Evolutionary conservation across 2,888 invertebrate genomes (phyloP).

Genomic region (Trichopoda pennipes): DNA sequence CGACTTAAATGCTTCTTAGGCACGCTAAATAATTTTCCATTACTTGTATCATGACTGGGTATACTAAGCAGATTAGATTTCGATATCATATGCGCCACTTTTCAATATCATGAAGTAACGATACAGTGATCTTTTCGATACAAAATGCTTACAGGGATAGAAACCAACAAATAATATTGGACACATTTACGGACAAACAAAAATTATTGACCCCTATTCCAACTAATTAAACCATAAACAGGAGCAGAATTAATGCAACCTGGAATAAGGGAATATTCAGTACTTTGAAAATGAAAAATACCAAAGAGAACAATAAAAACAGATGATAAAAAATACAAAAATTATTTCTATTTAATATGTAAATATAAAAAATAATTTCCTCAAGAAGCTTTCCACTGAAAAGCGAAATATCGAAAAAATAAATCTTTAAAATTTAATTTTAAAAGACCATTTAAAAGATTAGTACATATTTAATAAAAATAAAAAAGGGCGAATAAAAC

Average conservation of each 20-base stretch:
- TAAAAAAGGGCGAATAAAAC: background rate
- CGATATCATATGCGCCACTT: too few species aligned
- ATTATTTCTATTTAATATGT: background rate
- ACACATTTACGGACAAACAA: background rate
- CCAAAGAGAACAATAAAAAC: background rate
- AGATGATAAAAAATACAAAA: conserved; percentile 3
- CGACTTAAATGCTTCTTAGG: too few species aligned
- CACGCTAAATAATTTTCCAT: too few species aligned
- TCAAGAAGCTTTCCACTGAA: too few species aligned
- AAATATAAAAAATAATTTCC: conserved; percentile 7
- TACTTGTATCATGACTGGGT: too few species aligned
- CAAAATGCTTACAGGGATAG: background rate
- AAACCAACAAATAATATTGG: conserved; percentile 9
- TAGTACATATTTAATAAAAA: too few species aligned
- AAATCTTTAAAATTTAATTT: too few species aligned
- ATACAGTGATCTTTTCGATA: too few species aligned
- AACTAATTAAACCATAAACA: conserved; percentile 50
- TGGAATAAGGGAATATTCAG: conserved; percentile 30
- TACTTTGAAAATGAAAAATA: conserved; percentile 10
- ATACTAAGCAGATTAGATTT: too few species aligned
- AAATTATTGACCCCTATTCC: conserved; percentile 24
- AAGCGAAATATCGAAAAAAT: too few species aligned
- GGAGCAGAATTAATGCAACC: conserved; percentile 57
- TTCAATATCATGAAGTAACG: too few species aligned
- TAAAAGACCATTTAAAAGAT: too few species aligned